phyloP scores from a whole-genome alignment of 2,888 invertebrate genomes.

The Drosophila aldrichi region DNA sequence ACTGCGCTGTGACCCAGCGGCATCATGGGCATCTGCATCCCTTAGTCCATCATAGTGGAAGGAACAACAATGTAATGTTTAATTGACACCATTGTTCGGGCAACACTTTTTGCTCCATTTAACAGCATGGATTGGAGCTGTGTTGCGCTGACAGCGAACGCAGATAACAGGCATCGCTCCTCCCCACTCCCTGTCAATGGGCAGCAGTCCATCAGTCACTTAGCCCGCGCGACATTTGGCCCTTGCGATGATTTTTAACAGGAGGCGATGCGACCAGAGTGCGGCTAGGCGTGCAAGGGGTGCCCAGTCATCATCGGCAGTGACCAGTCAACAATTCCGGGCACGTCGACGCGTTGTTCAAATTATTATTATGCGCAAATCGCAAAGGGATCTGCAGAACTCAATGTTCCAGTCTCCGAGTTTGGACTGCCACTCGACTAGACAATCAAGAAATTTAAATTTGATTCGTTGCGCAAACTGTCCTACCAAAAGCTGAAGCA shows the following conservation, averaged over 20 bases:
- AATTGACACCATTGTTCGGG: constrained; percentile 82
- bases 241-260: constrained; percentile 52
- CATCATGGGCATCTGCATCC: constrained; percentile 54
- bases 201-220: constrained; percentile 74
- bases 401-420: constrained; percentile 49
- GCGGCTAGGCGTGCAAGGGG: background rate
- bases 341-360: constrained; percentile 83
- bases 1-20: constrained; percentile 35
- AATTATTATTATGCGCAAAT: constrained; percentile 85
- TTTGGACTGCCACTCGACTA: constrained; percentile 74
- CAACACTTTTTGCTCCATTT: constrained; percentile 80
- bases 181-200: constrained; percentile 64
- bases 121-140: constrained; percentile 72
- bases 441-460: constrained; percentile 82
- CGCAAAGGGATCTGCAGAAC: constrained; percentile 75
- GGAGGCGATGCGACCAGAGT: constrained; percentile 9
- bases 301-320: constrained; percentile 44
- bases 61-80: constrained; percentile 77
- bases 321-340: constrained; percentile 76
- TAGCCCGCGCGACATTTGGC: constrained; percentile 66
- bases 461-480: constrained; percentile 81
- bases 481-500: constrained; percentile 42
- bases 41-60: constrained; percentile 53
- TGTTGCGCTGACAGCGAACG: constrained; percentile 58
- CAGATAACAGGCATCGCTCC: too few relatives aligned